Percentiles rank a stretch among this genome's conserved stretches.
phyloP scores from a whole-genome alignment of 2,888 invertebrate species.

The Agonopterix heracliana region DNA sequence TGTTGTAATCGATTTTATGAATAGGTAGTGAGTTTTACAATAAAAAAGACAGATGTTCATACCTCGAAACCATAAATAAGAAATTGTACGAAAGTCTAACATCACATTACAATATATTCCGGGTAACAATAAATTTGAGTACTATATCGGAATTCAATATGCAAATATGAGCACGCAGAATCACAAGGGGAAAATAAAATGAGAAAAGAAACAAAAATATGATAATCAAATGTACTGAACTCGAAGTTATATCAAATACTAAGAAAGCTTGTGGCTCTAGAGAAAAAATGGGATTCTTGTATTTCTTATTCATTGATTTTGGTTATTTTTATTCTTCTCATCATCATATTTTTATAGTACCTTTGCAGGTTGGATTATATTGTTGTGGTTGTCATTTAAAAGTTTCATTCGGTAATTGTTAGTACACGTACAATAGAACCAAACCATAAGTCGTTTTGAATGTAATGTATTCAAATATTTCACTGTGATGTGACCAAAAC shows the following conservation, averaged over 20 bases:
- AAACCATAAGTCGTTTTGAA: too few relatives aligned
- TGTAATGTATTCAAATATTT: too few relatives aligned
- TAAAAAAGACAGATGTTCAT: too few relatives aligned
- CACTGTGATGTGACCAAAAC: too few relatives aligned
- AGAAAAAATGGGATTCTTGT: slow-evolving; percentile 15
- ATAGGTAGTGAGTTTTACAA: too few relatives aligned
- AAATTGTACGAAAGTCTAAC: not conserved
- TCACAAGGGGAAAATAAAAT: slow-evolving; percentile 66
- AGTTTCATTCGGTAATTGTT: too few relatives aligned
- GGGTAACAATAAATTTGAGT: slow-evolving; percentile 59
- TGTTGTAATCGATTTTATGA: too few relatives aligned
- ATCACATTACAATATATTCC: slow-evolving; percentile 45
- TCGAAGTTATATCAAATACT: slow-evolving; percentile 38
- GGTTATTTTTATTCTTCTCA: not conserved
- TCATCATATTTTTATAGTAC: not conserved
- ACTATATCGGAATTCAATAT: slow-evolving; percentile 68
- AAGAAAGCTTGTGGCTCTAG: slow-evolving; percentile 28
- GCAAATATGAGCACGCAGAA: slow-evolving; percentile 57
- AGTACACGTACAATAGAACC: too few relatives aligned
- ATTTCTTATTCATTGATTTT: slow-evolving; percentile 10
- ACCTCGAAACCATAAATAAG: too few relatives aligned
- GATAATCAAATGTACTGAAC: slow-evolving; percentile 63
- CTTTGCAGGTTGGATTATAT: too few relatives aligned
- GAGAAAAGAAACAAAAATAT: slow-evolving; percentile 57
- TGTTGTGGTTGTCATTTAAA: too few relatives aligned